Base-by-base conservation (phyloP, 2,113 vertebrate species). In the Takifugu bimaculatus region DNA sequence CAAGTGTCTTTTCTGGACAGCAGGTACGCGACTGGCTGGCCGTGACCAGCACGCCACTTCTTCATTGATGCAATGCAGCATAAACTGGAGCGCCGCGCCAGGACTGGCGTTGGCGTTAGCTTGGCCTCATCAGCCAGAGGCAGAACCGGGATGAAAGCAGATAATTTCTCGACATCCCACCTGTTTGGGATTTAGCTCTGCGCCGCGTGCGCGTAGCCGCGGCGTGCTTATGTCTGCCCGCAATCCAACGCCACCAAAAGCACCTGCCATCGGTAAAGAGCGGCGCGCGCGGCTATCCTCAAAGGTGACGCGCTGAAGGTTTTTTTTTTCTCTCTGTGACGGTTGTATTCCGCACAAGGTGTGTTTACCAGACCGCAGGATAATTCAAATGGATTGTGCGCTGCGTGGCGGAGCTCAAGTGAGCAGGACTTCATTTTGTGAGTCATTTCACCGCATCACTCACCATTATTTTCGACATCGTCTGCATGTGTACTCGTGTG, bases 381-480 rank as follows among this genome's bases (percentile, higher is more conserved):
- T 88, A 85, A 91, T 81, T 68, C 55, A 70, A 81, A 87, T 82
- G 76, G 83, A 89, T 87, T 75, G 75, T 65, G 64, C 70, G 50
- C 45, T 29, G 58, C 71, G 44, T 51, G 57, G 64, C 55, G 51
- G 66, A 80, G 72, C 63, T 75, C 69, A 72, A 72, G 74, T 63
- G 67, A 85, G 70, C 77, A 76, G 61, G 64, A 70, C 73, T 78
- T 87, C 74, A 85, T 88, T 88, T 87, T 74, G 79, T 81, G 74
- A 87, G 74, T 70, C 81, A 75, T 80, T 86, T 86, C 80, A 79
- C 79, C 81, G 70, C 82, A 88, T 89, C 85, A 69, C 79, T 89
- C 84, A 81, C 72, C 67, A 80, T 86, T 84, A 82, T 67, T 77
- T 69, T 78, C 59, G 62, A 68, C 80, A 79, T 82, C 44, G 63